phyloP scores from a whole-genome alignment of 2,888 invertebrate species.

The Nomada lathburiana region DNA sequence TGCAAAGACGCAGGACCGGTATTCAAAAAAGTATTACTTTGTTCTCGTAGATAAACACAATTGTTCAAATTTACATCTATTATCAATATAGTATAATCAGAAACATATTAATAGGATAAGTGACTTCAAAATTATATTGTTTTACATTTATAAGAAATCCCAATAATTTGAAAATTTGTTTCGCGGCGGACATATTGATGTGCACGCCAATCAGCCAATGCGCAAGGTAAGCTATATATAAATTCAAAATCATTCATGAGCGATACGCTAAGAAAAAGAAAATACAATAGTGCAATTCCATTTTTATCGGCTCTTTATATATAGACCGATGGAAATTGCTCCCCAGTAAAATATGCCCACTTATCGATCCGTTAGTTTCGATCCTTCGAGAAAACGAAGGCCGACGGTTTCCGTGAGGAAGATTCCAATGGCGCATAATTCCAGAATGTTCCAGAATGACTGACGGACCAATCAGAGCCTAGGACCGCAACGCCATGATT shows the following conservation, averaged over 20 bases:
- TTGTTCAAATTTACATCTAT: background rate
- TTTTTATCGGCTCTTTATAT: background rate
- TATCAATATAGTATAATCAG: background rate
- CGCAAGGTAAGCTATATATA: constrained; percentile 29
- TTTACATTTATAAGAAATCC: background rate
- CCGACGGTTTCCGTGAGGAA: constrained; percentile 4
- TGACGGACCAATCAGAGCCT: constrained; percentile 61
- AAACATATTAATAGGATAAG: background rate
- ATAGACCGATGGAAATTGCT: background rate
- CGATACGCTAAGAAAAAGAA: background rate
- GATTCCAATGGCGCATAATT: constrained; percentile 55
- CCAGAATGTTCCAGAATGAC: constrained; percentile 78
- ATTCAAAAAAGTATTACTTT: background rate
- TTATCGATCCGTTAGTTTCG: constrained; percentile 49
- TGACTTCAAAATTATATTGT: background rate
- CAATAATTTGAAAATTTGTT: constrained; percentile 30
- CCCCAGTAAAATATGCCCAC: background rate
- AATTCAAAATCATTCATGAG: constrained; percentile 40
- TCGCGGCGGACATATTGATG: constrained; percentile 30
- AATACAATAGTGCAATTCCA: background rate
- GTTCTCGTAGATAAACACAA: background rate
- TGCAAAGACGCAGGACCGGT: background rate
- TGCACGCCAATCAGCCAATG: constrained; percentile 36
- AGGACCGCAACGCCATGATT: constrained; percentile 70
- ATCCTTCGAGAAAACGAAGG: constrained; percentile 51